Evolutionary conservation across 2,797 vertebrate genomes (phyloP).

Genomic region (Semotilus atromaculatus): DNA sequence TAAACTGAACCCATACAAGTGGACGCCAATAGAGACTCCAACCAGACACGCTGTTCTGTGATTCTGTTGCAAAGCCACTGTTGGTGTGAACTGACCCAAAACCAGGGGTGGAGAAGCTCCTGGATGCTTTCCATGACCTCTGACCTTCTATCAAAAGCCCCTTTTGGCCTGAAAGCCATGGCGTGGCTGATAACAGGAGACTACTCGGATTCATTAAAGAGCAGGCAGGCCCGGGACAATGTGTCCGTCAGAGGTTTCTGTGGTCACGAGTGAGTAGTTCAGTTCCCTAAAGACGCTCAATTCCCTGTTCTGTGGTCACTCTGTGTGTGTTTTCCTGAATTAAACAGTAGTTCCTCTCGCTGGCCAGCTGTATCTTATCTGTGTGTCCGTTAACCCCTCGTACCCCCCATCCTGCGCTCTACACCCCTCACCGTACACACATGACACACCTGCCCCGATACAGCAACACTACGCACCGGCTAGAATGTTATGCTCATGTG

Average conservation of each 20-base stretch:
- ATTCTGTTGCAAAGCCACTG: constrained; percentile 28
- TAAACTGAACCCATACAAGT: neutral
- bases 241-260: constrained; percentile 19
- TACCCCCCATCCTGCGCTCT: neutral
- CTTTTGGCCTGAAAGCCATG: constrained; percentile 8
- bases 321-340: constrained; percentile 16
- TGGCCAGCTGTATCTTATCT: constrained; percentile 25
- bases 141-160: constrained; percentile 49
- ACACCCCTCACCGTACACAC: neutral
- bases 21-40: constrained; percentile 14
- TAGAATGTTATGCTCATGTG: neutral
- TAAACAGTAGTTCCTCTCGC: constrained; percentile 6
- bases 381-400: neutral
- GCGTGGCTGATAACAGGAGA: constrained; percentile 37
- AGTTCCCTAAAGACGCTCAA: constrained; percentile 4
- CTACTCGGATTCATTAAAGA: constrained; percentile 12
- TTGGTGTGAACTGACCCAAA: constrained; percentile 43
- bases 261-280: constrained; percentile 27
- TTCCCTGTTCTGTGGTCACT: constrained; percentile 24
- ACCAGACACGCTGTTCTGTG: constrained; percentile 23
- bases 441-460: neutral
- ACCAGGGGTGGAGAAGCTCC: constrained; percentile 42
- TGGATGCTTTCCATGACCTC: constrained; percentile 21
- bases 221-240: constrained; percentile 7
- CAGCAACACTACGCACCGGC: neutral